Conservation (phyloP, 2,888 invertebrate genomes). For the Patella ulyssiponensis region DNA sequence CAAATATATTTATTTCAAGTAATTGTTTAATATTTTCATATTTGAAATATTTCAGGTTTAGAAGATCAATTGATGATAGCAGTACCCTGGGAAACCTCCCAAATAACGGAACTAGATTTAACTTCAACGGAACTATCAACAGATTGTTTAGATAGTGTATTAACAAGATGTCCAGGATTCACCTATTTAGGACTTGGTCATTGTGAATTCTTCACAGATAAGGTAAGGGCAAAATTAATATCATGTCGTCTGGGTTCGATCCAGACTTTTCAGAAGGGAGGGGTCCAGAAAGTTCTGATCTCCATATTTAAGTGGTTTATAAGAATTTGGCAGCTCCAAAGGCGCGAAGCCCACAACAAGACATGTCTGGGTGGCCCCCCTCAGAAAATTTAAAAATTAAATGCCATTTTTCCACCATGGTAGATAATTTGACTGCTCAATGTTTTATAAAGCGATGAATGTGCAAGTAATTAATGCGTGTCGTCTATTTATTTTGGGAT, state of each 20-base stretch:
- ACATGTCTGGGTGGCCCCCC: no score
- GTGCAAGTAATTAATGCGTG: no score
- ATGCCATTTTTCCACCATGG: no score
- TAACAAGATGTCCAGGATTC: constrained; percentile 85
- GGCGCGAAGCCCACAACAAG: no score
- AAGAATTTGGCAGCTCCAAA: not conserved
- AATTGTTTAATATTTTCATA: no score
- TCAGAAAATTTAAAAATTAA: no score
- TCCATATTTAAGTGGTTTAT: not conserved
- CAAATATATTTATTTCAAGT: no score
- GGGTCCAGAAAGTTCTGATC: no score
- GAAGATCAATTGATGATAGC: constrained; percentile 93
- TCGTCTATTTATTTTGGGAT: no score
- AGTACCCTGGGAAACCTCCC: constrained; percentile 98
- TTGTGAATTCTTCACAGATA: constrained; percentile 96
- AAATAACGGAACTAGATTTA: constrained; percentile 92
- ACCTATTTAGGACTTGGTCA: constrained; percentile 93
- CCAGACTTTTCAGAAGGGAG: no score
- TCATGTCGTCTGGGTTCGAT: not conserved
- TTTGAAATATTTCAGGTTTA: constrained; percentile 78
- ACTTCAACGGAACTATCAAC: constrained; percentile 96
- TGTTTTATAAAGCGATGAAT: no score
- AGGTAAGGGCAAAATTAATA: constrained; percentile 74
- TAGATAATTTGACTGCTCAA: no score
- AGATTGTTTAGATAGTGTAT: constrained; percentile 93